A percentile compares a stretch with the other conserved stretches of the same genome.
These are phyloP conservation scores for Drosophila infuscata DNA, from an alignment of 2,888 invertebrate genomes.

Conservation along the genomic window DNA sequence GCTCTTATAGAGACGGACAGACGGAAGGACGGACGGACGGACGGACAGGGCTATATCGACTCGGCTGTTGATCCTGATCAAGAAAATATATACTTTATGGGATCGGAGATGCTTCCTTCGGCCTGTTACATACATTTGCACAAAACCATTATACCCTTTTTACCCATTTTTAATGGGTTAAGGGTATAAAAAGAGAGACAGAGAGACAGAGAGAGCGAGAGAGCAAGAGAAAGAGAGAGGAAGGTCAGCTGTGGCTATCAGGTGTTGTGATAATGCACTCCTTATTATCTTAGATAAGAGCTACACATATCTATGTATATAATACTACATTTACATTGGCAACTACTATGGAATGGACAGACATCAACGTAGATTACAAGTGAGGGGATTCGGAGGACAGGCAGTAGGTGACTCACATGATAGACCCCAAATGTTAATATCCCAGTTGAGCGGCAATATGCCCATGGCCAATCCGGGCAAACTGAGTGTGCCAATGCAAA, in stretches of 20 bases:
- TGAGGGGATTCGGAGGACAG: conserved; percentile 22
- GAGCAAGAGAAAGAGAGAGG: neutral
- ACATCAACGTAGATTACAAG: conserved; percentile 1
- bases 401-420: conserved; percentile 62
- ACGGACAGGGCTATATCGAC: no score
- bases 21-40: no score
- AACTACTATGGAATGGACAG: neutral
- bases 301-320: neutral
- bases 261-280: neutral
- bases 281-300: neutral
- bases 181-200: neutral
- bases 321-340: neutral
- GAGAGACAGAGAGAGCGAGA: neutral
- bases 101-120: no score
- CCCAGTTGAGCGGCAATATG: conserved; percentile 88
- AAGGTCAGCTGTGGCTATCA: neutral
- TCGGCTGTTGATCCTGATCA: no score
- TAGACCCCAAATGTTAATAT: conserved; percentile 84
- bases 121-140: no score
- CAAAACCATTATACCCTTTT: no score
- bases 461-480: conserved; percentile 90
- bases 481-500: conserved; percentile 88
- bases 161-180: no score
- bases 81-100: no score
- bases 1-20: no score